Conservation (phyloP, 2,113 vertebrate species). For the Circaetus gallicus region DNA sequence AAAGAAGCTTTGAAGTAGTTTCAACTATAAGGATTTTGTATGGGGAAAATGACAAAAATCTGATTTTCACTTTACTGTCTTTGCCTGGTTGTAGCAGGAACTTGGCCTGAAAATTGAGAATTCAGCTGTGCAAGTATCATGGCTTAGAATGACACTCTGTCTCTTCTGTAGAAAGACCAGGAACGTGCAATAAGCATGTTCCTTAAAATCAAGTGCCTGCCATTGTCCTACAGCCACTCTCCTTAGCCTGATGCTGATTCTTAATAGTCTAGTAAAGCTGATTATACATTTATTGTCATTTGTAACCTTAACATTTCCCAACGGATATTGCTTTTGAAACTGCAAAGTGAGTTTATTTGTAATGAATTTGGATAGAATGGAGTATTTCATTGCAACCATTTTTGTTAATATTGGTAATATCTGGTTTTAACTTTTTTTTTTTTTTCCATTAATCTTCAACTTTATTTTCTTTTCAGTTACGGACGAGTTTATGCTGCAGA, state of each 20-base stretch:
- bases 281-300: not conserved
- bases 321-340: not conserved
- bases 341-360: not conserved
- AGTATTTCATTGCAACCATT: not conserved
- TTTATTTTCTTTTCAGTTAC: conserved; percentile 85
- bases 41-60: not conserved
- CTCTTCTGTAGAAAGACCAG: not conserved
- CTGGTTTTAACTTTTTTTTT: not conserved
- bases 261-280: not conserved
- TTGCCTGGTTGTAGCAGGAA: not conserved
- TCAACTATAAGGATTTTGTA: not conserved
- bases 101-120: not conserved
- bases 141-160: not conserved
- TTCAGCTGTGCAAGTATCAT: not conserved
- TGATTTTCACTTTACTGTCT: not conserved
- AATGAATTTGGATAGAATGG: not conserved
- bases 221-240: not conserved
- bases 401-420: not conserved
- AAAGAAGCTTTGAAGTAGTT: not conserved
- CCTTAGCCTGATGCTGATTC: not conserved
- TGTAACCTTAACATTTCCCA: not conserved
- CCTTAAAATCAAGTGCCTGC: not conserved
- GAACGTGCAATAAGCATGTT: not conserved
- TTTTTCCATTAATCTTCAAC: conserved; percentile 8
- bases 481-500: conserved; percentile 99